A percentile compares a stretch with the other conserved stretches of the same genome.
These are phyloP conservation scores for Chanos chanos DNA, from an alignment of 2,797 vertebrate genomes.

Conservation along the genomic window DNA sequence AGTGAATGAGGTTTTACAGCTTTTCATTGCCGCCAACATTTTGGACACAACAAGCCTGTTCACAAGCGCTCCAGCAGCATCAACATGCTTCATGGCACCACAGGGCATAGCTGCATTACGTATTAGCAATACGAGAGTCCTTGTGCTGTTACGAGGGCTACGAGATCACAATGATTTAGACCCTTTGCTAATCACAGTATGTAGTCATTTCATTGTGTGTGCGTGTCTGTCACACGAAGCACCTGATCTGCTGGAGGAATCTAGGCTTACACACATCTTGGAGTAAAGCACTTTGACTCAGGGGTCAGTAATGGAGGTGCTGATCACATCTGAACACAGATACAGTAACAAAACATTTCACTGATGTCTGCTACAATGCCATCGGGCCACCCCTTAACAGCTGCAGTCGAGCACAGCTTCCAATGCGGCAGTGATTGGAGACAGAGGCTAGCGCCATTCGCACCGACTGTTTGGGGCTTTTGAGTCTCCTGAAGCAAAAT, in stretches of 20 bases:
- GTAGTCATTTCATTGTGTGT: constrained; percentile 11
- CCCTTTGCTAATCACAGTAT: constrained; percentile 9
- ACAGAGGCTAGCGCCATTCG: constrained; percentile 30
- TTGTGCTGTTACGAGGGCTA: constrained; percentile 36
- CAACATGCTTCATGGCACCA: constrained; percentile 46
- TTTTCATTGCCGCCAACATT: constrained; percentile 26
- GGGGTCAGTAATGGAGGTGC: too few relatives aligned
- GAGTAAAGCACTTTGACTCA: too few relatives aligned
- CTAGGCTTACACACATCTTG: too few relatives aligned
- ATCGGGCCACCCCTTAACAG: neutral
- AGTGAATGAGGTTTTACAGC: constrained; percentile 20
- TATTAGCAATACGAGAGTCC: constrained; percentile 27
- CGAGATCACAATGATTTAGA: constrained; percentile 36
- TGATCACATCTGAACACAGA: too few relatives aligned
- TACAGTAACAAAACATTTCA: too few relatives aligned
- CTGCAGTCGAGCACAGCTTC: neutral
- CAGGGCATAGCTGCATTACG: constrained; percentile 39
- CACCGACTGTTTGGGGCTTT: constrained; percentile 43
- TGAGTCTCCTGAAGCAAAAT: constrained; percentile 57
- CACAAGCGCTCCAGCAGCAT: constrained; percentile 24
- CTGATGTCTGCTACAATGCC: too few relatives aligned
- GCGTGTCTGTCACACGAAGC: neutral
- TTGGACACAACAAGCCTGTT: constrained; percentile 9
- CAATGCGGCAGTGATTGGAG: constrained; percentile 18
- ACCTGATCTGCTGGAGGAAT: neutral